Conservation (phyloP, 2,797 vertebrate species). For the Emys orbicularis region DNA sequence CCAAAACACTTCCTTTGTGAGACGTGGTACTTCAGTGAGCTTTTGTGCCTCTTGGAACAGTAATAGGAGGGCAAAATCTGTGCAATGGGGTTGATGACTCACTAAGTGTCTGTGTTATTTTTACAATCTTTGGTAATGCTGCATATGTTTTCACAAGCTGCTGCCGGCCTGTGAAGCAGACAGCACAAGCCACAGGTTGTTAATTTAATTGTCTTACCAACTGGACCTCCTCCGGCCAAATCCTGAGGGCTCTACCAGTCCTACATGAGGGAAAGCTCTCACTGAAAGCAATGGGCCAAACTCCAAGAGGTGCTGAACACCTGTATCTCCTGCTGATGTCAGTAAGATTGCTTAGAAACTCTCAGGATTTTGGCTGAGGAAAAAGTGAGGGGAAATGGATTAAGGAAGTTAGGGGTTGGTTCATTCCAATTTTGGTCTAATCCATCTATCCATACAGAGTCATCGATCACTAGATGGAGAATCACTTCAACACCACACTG, state of each 20-base stretch:
- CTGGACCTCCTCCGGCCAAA: slow-evolving; percentile 7
- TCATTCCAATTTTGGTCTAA: slow-evolving; percentile 18
- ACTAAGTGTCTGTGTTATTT: slow-evolving; percentile 27
- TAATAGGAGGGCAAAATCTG: neutral
- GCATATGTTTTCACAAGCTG: slow-evolving; percentile 2
- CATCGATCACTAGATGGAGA: neutral
- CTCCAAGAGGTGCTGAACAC: neutral
- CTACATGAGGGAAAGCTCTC: neutral
- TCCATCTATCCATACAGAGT: neutral
- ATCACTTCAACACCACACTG: neutral
- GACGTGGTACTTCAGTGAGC: neutral
- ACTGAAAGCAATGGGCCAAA: neutral
- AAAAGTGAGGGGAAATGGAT: slow-evolving; percentile 11
- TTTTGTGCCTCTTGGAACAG: neutral
- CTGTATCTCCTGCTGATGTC: rapidly evolving
- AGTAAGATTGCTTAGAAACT: neutral
- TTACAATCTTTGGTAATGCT: neutral
- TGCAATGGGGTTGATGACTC: slow-evolving; percentile 13
- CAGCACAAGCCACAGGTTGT: neutral
- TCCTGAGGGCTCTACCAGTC: neutral
- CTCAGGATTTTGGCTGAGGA: neutral
- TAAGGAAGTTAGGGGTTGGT: slow-evolving; percentile 2
- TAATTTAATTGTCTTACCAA: slow-evolving; percentile 36
- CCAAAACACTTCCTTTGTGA: neutral
- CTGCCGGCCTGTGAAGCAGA: neutral